Percentiles rank a stretch among this genome's conserved stretches.
phyloP scores from a whole-genome alignment of 2,888 invertebrate genomes.

The Chalcosyrphus nemorum region DNA sequence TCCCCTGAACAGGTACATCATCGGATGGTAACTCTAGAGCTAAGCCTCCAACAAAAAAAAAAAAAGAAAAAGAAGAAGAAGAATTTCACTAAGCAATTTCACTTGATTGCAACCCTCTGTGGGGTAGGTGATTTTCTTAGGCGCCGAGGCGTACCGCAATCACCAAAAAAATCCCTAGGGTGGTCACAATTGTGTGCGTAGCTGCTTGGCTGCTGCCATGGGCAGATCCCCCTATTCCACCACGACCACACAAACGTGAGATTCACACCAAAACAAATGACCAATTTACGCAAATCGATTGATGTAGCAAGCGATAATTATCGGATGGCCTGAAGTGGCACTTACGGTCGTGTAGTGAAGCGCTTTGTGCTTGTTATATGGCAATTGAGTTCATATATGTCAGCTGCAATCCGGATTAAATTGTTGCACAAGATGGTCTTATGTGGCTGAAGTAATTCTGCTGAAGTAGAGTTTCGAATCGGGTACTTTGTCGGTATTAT shows the following conservation, averaged over 20 bases:
- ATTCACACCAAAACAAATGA: conserved; percentile 54
- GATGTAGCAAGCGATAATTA: conserved; percentile 61
- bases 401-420: conserved; percentile 11
- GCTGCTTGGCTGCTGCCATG: background rate
- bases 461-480: background rate
- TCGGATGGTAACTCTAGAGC: background rate
- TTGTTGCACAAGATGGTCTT: background rate
- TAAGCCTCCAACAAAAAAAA: too few species aligned
- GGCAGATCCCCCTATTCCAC: conserved; percentile 16
- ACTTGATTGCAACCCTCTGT: conserved; percentile 53
- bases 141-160: conserved; percentile 51
- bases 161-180: conserved; percentile 39
- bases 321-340: conserved; percentile 55
- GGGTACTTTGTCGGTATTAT: too few species aligned
- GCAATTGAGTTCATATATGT: conserved; percentile 40
- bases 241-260: conserved; percentile 46
- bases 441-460: background rate
- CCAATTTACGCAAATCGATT: conserved; percentile 55
- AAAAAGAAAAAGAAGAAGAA: too few species aligned
- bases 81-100: conserved; percentile 39
- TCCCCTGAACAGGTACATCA: conserved; percentile 5
- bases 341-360: conserved; percentile 30
- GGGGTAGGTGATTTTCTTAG: conserved; percentile 42
- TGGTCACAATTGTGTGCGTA: conserved; percentile 37
- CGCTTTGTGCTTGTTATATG: conserved; percentile 8